Base-by-base conservation (phyloP, 2,113 vertebrate species). In the Nycticorax nycticorax region DNA sequence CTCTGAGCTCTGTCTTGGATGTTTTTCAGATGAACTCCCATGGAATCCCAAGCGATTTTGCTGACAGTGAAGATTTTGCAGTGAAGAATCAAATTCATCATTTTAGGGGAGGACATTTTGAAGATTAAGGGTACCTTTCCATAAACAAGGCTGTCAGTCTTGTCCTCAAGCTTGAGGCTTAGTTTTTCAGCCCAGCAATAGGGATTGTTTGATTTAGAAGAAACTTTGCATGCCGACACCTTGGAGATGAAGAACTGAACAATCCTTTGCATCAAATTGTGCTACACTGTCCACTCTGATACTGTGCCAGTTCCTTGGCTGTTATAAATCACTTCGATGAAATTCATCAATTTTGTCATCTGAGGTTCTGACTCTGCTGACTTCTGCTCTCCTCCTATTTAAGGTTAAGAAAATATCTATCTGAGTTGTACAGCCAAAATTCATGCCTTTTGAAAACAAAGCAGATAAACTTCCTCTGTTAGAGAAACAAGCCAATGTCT, bases 11-110 rank as follows among this genome's bases (percentile, higher is more conserved):
- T 67, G 4, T 60, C 75, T 41, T 90, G 88, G 89, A 91, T 43
- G 57, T 75, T 37, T 81, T 93, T 74, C 96, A 92, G 78, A 93
- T 67, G n/a, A 95, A 88, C 74, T 96, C 90, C 71, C 68, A 43
- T 56, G n/a, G 77, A 90, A 91, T 74, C 71, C 27, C 55, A 91
- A 39, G 67, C 11, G 90, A 82, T 96, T 69, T 94, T 94, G 96
- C 81, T 82, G 83, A 86, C 67, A 89, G 41, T 43, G 50, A 81
- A 91, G 78, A 76, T 73, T 95, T 90, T 75, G 72, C 68, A 86
- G 63, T 53, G 39, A 85, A 93, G 88, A 95, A 76, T 93, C 62
- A 94, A 86, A 96, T 92, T 52, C 43, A 87, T 89, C 85, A 67
- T 76, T 23, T 30, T 20, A 74, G 3, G 74, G 59, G 76, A 74